These are phyloP conservation scores for Brassicogethes aeneus DNA, from an alignment of 2,888 invertebrate species.

Conservation along the genomic window DNA sequence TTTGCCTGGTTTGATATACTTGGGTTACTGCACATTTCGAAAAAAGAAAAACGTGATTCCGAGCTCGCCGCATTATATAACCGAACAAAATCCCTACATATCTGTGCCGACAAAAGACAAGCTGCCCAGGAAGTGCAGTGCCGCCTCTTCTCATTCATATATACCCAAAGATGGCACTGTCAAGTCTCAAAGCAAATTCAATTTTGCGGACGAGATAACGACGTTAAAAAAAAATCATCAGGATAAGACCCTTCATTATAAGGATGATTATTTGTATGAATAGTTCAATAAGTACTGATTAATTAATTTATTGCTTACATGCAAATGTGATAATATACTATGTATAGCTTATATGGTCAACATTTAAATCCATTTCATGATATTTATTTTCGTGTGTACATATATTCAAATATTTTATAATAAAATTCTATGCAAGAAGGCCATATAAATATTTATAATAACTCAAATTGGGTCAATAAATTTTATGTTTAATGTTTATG, in stretches of 20 bases:
- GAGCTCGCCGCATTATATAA: slow-evolving; percentile 73
- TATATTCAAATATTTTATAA: no score
- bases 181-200: slow-evolving; percentile 46
- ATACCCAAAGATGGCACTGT: slow-evolving; percentile 25
- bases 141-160: slow-evolving; percentile 36
- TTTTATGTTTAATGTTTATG: background rate
- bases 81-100: slow-evolving; percentile 77
- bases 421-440: no score
- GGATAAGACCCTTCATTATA: slow-evolving; percentile 7
- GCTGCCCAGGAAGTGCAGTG: slow-evolving; percentile 38
- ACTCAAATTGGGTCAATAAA: background rate
- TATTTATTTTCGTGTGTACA: slow-evolving; percentile 1
- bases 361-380: background rate
- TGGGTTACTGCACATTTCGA: slow-evolving; percentile 25
- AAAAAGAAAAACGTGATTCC: slow-evolving; percentile 51
- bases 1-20: slow-evolving; percentile 27
- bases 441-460: background rate
- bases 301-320: background rate
- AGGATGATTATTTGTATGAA: background rate
- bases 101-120: slow-evolving; percentile 75
- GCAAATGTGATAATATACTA: background rate
- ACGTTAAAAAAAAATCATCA: slow-evolving; percentile 55
- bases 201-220: slow-evolving; percentile 59
- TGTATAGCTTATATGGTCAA: background rate
- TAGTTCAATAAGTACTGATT: background rate